A percentile compares a stretch with the other conserved stretches of the same genome.
Evolutionary conservation across 2,888 invertebrate genomes (phyloP).

Genomic region (Philaethria dido): DNA sequence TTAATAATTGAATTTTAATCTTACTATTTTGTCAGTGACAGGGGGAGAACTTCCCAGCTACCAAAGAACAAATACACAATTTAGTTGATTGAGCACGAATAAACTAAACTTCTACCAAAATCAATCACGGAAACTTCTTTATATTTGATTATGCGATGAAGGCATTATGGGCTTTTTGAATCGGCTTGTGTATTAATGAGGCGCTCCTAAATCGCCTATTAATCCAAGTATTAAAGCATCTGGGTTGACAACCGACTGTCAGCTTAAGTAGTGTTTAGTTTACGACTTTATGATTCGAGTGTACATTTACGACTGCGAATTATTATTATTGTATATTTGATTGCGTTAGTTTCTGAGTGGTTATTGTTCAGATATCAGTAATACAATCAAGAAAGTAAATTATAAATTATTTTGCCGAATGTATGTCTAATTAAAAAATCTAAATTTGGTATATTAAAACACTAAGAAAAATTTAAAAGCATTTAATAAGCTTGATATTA

Average conservation of each 20-base stretch:
- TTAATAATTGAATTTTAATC: background rate
- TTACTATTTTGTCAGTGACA: background rate
- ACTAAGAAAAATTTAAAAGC: too few relatives aligned
- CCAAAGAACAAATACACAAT: slow-evolving; percentile 18
- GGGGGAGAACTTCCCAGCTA: background rate
- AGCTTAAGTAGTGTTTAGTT: slow-evolving; percentile 80
- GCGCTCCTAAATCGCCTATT: slow-evolving; percentile 75
- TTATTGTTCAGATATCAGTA: too few relatives aligned
- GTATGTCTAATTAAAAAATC: too few relatives aligned
- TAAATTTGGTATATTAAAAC: too few relatives aligned
- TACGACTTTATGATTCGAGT: slow-evolving; percentile 51
- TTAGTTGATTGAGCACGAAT: slow-evolving; percentile 14
- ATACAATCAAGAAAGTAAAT: too few relatives aligned
- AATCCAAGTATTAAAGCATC: slow-evolving; percentile 82
- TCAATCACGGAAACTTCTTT: slow-evolving; percentile 52
- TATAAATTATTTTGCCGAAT: too few relatives aligned
- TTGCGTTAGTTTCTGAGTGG: too few relatives aligned
- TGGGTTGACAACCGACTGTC: slow-evolving; percentile 80
- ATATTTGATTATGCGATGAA: slow-evolving; percentile 72
- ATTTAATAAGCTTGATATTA: too few relatives aligned
- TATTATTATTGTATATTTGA: background rate
- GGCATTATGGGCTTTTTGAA: slow-evolving; percentile 65
- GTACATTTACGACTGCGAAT: slow-evolving; percentile 11
- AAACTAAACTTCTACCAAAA: slow-evolving; percentile 29
- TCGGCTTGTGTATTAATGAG: slow-evolving; percentile 72